phyloP scores from a whole-genome alignment of 2,797 vertebrate species.

The Mus minutoides region DNA sequence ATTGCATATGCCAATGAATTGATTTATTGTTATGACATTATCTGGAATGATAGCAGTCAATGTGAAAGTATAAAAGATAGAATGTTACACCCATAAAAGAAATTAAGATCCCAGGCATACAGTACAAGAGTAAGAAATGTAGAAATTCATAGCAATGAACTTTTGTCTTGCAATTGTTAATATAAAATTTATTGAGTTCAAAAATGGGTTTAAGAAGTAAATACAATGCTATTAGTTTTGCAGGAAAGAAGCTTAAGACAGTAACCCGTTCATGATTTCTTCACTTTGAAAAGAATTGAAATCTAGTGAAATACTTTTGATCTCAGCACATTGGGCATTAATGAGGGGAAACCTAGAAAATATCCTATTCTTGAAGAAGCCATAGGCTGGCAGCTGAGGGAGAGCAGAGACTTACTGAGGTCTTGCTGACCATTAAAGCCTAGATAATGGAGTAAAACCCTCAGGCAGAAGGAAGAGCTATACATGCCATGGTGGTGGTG shows the following conservation, averaged over 20 bases:
- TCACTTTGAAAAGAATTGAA: background rate
- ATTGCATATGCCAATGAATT: background rate
- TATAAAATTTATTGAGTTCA: background rate
- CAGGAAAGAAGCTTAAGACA: background rate
- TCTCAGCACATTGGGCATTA: background rate
- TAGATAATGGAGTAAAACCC: background rate
- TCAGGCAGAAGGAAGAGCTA: background rate
- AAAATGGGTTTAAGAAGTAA: background rate
- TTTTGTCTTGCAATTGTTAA: background rate
- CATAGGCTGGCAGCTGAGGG: background rate
- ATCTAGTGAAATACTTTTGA: background rate
- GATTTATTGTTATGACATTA: background rate
- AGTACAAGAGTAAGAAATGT: background rate
- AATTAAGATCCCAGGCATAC: background rate
- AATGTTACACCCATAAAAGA: background rate
- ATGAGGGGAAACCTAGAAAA: background rate
- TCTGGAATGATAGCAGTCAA: background rate
- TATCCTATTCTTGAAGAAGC: background rate
- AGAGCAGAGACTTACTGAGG: background rate
- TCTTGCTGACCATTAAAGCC: background rate
- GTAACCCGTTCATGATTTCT: background rate
- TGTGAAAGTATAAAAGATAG: background rate
- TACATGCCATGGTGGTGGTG: background rate
- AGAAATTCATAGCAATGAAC: background rate
- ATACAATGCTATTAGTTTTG: background rate